Conservation (phyloP, 2,113 vertebrate genomes). For the Toxostoma redivivum region DNA sequence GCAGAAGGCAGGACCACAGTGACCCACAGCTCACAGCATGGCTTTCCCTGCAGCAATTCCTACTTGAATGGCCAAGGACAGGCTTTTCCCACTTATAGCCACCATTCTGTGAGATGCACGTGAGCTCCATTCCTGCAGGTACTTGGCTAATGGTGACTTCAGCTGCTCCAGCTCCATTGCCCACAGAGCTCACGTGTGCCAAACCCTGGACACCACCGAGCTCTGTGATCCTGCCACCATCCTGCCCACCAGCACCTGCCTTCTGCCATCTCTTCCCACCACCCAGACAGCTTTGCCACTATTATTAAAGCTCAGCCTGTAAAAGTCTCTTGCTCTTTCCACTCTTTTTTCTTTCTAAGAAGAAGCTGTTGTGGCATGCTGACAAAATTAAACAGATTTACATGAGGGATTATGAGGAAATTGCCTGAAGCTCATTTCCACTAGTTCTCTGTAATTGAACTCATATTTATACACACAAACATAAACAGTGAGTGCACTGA, state of each 20-base stretch:
- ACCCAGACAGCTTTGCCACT: background rate
- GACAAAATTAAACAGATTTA: conserved; percentile 56
- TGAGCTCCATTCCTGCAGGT: background rate
- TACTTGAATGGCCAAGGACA: fast-evolving
- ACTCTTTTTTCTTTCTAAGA: background rate
- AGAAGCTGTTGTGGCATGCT: background rate
- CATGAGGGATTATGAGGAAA: conserved; percentile 44
- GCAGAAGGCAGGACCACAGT: background rate
- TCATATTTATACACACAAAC: conserved; percentile 28
- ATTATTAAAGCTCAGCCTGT: background rate
- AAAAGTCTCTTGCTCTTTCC: background rate
- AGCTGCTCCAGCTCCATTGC: background rate
- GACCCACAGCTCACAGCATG: background rate
- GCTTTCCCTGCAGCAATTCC: background rate
- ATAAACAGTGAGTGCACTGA: background rate
- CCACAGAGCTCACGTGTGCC: fast-evolving
- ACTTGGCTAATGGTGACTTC: background rate
- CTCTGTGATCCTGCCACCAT: fast-evolving
- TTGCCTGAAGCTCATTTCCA: conserved; percentile 54
- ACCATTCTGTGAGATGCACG: background rate
- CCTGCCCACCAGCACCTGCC: background rate
- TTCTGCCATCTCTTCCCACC: background rate
- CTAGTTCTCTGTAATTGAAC: conserved; percentile 20
- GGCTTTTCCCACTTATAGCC: background rate
- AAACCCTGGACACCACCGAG: fast-evolving